Percentiles rank a stretch among this genome's conserved stretches.
Evolutionary conservation across 1,140 invertebrate species (phyloP).

Genomic region (Bombus pyrosoma): DNA sequence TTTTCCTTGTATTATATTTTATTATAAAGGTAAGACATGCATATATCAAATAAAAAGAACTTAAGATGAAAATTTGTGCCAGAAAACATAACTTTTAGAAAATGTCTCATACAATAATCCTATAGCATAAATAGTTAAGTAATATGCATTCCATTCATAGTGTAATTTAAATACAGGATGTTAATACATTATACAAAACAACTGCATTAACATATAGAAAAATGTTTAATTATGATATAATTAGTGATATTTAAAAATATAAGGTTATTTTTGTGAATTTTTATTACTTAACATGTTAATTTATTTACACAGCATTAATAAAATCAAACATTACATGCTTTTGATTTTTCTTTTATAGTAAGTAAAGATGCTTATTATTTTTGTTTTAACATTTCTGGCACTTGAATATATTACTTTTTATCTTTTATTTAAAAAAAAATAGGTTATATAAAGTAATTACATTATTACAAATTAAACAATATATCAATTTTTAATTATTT

Average conservation of each 20-base stretch:
- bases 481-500: neutral
- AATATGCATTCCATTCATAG: constrained; percentile 19
- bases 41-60: constrained; percentile 18
- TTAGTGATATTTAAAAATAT: neutral
- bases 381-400: neutral
- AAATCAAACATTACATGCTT: constrained; percentile 30
- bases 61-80: constrained; percentile 2
- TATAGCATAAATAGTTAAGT: neutral
- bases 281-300: neutral
- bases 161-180: constrained; percentile 8
- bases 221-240: constrained; percentile 9
- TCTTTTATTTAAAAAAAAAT: neutral
- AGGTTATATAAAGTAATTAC: neutral
- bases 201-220: constrained; percentile 11
- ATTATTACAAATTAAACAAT: neutral
- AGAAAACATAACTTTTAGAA: neutral
- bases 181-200: constrained; percentile 21
- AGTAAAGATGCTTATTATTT: neutral
- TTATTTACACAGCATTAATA: neutral
- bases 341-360: neutral
- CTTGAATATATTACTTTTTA: neutral
- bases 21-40: constrained; percentile 32
- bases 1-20: constrained; percentile 20
- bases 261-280: neutral
- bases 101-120: neutral